Evolutionary conservation across 2,113 vertebrate genomes (phyloP), one percentile per base, ranked within the genome.

Genomic region (Melierax canorus): DNA sequence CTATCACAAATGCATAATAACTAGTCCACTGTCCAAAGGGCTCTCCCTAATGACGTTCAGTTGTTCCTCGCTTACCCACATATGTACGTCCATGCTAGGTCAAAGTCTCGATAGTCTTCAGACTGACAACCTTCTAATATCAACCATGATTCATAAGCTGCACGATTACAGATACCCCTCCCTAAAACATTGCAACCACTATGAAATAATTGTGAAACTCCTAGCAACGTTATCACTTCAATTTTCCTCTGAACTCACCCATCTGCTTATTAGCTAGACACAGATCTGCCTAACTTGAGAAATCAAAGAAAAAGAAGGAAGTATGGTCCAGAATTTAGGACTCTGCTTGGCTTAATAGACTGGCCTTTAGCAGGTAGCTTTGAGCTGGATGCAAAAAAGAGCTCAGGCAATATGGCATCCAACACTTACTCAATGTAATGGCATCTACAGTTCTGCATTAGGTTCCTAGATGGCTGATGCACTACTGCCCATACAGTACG

Each of bases 211-310:
- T 95, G 64, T 84, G 64, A 96, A 94, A 95, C 75, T 94, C 97
- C 91, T 97, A 97, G 94, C 95, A 97, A 97, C 88, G 16, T 91
- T 96, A 96, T 96, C 94, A 96, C 96, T 96, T 97, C 77, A 66
- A 0, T 92, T 95, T 96, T 96, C 88, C 93, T 97, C 94, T 96
- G 97, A 97, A 97, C 96, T 97, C 7, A 0, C 73, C 95, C 97
- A 97, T 97, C 97, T 95, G 95, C 95, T 96, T 94, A 94, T 94
- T 96, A 96, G 92, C 84, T 96, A 96, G 88, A 86, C 68, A 45
- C 86, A 94, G 90, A 93, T 93, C 76, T 95, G 86, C 88, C 75
- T 84, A 56, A 56, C 67, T 64, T 91, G 60, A 87, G 86, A 92
- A 93, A 94, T 74, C 30, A 29, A 63, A 84, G 48, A 26, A 72